Base-by-base conservation (phyloP, 1,140 invertebrate species). In the Medauroidea extradentata region DNA sequence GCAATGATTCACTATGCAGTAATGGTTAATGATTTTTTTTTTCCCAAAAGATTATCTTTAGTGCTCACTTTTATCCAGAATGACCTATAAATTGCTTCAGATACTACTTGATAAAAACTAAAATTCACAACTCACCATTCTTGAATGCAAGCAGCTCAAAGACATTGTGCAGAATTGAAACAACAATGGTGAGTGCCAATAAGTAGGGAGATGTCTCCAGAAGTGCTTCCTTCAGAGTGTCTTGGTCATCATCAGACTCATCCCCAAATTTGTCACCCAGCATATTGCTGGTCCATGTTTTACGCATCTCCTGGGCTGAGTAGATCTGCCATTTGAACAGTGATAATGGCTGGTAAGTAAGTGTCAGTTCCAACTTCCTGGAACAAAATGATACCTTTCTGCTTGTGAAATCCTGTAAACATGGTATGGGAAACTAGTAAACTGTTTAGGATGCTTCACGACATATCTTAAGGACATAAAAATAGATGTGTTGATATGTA, bases 111-210 rank as follows among this genome's bases (percentile, higher is more conserved):
- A n/a, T n/a, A n/a, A n/a, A n/a, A n/a, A n/a, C n/a, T n/a, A n/a
- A n/a, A n/a, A n/a, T n/a, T n/a, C n/a, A n/a, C 29, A 11, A 43
- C 66, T 77, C 77, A 89, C 88, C 96, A 81, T 99, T 99, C 81
- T 99, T 99, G 75, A 99, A 99, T 52, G 98, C 97, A 27, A 99
- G 79, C 67, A 99, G 86, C 75, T 99, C 98, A 80, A 99, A 99
- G 46, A 99, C 85, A 64, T 92, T 98, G 77, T 99, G 98, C 2
- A 99, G 78, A 29, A 99, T 83, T 3, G 97, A 99, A 0, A 99
- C 89, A 57, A 87, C 79, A 55, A 99, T 85, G 13, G 98, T 99
- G 39, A 98, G 72, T 29, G 81, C 96, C 14, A 99, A 76, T 21
- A 99, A 79, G 73, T 97, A 96, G 0, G 96, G 94, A 73, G 96